Evolutionary conservation across 2,113 vertebrate species (phyloP).

Genomic region (Leiothrix lutea): DNA sequence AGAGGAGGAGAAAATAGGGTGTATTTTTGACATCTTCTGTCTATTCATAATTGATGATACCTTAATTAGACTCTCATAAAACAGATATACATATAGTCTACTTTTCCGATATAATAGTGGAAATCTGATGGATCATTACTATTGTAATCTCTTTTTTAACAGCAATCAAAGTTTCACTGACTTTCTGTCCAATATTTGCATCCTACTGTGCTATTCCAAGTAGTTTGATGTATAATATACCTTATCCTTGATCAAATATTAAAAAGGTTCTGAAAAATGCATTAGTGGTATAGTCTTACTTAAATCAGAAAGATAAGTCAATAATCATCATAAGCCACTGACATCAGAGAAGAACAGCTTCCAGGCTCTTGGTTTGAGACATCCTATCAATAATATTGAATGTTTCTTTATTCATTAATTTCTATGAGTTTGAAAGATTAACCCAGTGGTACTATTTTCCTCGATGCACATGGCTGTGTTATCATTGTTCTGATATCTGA

Average conservation of each 20-base stretch:
- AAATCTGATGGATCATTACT: not conserved
- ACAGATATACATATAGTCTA: not conserved
- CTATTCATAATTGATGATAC: not conserved
- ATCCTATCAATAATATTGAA: not conserved
- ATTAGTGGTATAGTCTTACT: not conserved
- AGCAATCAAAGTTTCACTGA: not conserved
- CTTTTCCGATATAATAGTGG: not conserved
- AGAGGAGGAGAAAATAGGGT: not conserved
- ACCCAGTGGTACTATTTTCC: not conserved
- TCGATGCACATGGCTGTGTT: not conserved
- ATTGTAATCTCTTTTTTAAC: not conserved
- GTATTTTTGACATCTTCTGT: not conserved
- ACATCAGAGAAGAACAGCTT: not conserved
- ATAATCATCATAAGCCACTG: constrained; percentile 1
- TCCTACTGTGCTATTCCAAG: not conserved
- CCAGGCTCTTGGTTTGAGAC: not conserved
- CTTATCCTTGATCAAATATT: constrained; percentile 44
- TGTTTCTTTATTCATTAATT: not conserved
- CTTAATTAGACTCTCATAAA: not conserved
- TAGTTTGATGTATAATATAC: not conserved
- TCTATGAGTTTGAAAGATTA: not conserved
- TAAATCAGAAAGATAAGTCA: constrained; percentile 25
- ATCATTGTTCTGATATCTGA: not conserved
- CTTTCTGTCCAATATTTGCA: not conserved
- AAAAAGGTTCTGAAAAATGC: constrained; percentile 31